Conservation (phyloP, 2,113 vertebrate genomes). For the Dunckerocampus dactyliophorus region DNA sequence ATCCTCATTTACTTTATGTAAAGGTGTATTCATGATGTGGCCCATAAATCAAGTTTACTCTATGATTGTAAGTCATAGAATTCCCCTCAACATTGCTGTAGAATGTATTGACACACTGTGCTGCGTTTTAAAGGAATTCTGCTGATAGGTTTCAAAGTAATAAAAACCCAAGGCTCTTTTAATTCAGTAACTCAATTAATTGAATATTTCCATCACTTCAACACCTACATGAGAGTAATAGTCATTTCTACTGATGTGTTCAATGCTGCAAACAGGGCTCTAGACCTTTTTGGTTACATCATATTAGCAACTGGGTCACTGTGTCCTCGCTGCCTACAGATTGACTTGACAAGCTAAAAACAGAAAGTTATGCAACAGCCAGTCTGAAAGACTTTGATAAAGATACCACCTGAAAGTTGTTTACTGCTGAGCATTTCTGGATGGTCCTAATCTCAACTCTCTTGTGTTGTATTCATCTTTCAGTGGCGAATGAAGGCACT, state of each 20-base stretch:
- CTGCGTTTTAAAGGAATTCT: neutral
- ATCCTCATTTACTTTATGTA: no score
- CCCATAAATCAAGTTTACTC: no score
- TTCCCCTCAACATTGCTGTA: neutral
- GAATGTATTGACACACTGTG: neutral
- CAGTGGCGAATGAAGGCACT: conserved; percentile 91
- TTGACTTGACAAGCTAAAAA: conserved; percentile 2
- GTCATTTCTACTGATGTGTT: neutral
- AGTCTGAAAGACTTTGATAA: neutral
- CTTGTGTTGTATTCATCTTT: conserved; percentile 8
- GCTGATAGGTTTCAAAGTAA: neutral
- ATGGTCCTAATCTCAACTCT: neutral
- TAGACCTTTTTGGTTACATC: neutral
- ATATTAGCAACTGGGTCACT: neutral
- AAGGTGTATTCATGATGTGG: no score
- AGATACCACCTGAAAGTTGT: conserved; percentile 1
- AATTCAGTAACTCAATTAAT: neutral
- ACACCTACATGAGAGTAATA: neutral
- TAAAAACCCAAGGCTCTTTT: neutral
- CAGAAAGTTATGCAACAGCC: neutral
- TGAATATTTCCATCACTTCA: neutral
- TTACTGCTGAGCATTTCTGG: neutral
- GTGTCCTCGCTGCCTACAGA: neutral
- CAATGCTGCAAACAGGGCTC: neutral
- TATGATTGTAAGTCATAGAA: no score